A percentile compares a stretch with the other conserved stretches of the same genome.
Evolutionary conservation across 2,113 vertebrate genomes (phyloP).

Genomic region (Alouatta palliata): DNA sequence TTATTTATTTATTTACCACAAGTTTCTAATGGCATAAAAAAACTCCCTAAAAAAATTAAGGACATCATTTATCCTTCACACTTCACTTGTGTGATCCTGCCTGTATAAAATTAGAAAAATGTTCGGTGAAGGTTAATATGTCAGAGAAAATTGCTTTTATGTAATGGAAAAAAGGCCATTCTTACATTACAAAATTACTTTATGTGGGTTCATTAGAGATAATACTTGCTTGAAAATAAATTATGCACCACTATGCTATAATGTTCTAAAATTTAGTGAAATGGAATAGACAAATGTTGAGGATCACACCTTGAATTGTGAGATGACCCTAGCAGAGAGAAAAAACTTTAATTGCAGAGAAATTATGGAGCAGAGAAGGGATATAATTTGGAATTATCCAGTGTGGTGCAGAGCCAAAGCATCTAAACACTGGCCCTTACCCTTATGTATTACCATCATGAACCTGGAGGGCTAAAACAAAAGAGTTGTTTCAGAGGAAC

Average conservation of each 20-base stretch:
- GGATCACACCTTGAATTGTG: not conserved
- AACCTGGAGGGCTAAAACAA: not conserved
- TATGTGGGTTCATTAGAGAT: not conserved
- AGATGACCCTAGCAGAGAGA: not conserved
- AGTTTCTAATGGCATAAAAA: not conserved
- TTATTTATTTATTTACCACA: not conserved
- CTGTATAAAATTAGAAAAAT: slow-evolving; percentile 26
- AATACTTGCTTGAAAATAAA: slow-evolving; percentile 40
- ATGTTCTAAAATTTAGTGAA: not conserved
- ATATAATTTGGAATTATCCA: not conserved
- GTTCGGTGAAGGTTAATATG: not conserved
- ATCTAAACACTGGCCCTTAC: not conserved
- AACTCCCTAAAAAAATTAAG: not conserved
- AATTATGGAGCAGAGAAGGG: not conserved
- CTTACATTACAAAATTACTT: not conserved
- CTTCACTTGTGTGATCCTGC: not conserved
- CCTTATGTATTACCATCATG: accelerated
- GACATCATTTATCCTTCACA: not conserved
- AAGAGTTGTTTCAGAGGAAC: not conserved
- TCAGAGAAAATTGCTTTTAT: slow-evolving; percentile 50
- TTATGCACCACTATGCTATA: not conserved
- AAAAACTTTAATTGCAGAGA: not conserved
- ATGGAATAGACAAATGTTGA: not conserved
- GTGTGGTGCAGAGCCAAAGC: not conserved
- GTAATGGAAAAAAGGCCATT: not conserved